phyloP scores from a whole-genome alignment of 1,140 invertebrate genomes.

The Nomia melanderi region DNA sequence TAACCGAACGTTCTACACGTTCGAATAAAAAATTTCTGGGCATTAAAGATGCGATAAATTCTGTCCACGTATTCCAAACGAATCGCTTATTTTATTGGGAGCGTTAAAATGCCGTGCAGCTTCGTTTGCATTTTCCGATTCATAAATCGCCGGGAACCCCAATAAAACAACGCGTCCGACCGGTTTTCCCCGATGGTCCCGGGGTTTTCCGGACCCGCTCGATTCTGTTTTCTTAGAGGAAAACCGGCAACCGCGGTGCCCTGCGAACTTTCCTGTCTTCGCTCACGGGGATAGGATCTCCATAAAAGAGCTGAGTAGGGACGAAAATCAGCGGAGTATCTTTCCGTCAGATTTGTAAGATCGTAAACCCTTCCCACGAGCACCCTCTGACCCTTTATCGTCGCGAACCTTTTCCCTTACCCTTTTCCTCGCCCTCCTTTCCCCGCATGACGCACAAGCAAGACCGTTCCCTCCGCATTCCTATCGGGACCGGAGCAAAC shows the following conservation, averaged over 20 bases:
- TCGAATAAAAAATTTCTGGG: too few relatives aligned
- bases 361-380: slow-evolving; percentile 67
- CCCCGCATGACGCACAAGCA: not conserved
- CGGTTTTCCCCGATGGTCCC: slow-evolving; percentile 37
- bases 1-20: too few relatives aligned
- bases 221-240: slow-evolving; percentile 14
- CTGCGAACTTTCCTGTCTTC: slow-evolving; percentile 61
- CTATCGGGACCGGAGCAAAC: slow-evolving; percentile 69
- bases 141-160: slow-evolving; percentile 32
- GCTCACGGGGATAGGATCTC: slow-evolving; percentile 36
- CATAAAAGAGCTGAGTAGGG: slow-evolving; percentile 55
- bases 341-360: slow-evolving; percentile 73
- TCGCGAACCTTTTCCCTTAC: not conserved
- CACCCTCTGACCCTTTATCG: slow-evolving; percentile 36
- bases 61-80: not conserved
- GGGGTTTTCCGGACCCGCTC: not conserved
- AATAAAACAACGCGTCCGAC: slow-evolving; percentile 35
- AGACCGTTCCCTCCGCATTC: slow-evolving; percentile 40
- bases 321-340: slow-evolving; percentile 66
- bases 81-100: slow-evolving; percentile 4
- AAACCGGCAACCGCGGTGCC: slow-evolving; percentile 33
- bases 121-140: slow-evolving; percentile 28
- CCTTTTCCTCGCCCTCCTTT: slow-evolving; percentile 2
- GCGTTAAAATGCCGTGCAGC: slow-evolving; percentile 23
- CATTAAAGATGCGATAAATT: not conserved